Base-by-base conservation (phyloP, 1,140 invertebrate genomes). In the Pararge aegeria region DNA sequence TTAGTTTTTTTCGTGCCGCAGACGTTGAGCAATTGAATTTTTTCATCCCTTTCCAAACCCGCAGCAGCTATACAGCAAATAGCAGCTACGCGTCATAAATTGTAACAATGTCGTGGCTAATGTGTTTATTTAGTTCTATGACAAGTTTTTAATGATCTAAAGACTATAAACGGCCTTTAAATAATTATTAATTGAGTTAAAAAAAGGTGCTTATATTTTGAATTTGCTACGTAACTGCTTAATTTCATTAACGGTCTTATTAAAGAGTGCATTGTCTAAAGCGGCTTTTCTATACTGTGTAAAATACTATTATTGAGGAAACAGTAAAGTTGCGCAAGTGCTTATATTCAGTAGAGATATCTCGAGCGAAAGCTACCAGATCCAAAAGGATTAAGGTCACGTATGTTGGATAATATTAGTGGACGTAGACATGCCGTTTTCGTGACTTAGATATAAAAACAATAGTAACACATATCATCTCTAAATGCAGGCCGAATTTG, bases 341-440 rank as follows among this genome's bases (percentile, higher is more conserved):
- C 53, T 56, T 53, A 71, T 60, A 64, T 57, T 66, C 65, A 38
- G 44, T 60, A 69, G 63, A 74, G 73, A 80, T 75, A 75, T 66
- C 67, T 68, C 61, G 51, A 64, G 66, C 72, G 60, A 78, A 73
- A 75, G 72, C 67, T 70, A 64, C 63, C 27, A 75, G 70, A 74
- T 78, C 72, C 67, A 71, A 70, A 78, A 78, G 76, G 75, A 83
- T 81, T 83, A 80, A 68, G 80, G 76, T 83, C 84, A 87, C 84
- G 84, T 87, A 74, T 78, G 67, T 73, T 59, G 69, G 71, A 83
- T 87, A 78, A 79, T 80, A 80, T 68, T 73, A 78, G 70, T 79
- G 77, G 76, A 75, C 75, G 68, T 66, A 73, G 65, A 78, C 79
- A 84, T 81, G 73, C 69, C 61, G 72, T 73, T 75, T 83, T 79